phyloP scores from a whole-genome alignment of 1,140 invertebrate species.

The Sycobia sp. region DNA sequence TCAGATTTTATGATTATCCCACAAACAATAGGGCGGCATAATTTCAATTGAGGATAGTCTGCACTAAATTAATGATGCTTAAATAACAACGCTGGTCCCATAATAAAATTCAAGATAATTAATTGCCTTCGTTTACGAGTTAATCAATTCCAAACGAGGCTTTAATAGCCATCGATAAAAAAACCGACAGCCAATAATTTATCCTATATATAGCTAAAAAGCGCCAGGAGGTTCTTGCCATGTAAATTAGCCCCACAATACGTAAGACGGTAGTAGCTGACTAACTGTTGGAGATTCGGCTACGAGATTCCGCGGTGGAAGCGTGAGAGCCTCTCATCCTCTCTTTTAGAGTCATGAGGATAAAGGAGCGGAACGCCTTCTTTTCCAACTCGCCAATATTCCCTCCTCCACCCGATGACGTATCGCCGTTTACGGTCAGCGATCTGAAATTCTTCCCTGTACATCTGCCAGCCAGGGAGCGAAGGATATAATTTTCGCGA shows the following conservation, averaged over 20 bases:
- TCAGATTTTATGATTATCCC: no score
- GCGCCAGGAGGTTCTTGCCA: no score
- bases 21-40: no score
- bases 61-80: no score
- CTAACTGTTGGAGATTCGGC: slow-evolving; percentile 38
- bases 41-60: no score
- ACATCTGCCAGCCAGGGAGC: no score
- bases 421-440: slow-evolving; percentile 6
- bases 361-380: no score
- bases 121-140: not conserved
- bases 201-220: not conserved
- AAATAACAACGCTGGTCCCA: no score
- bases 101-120: not conserved
- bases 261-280: slow-evolving; percentile 52
- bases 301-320: slow-evolving; percentile 42
- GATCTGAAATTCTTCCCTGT: slow-evolving; percentile 20
- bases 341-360: no score
- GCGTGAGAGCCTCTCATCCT: slow-evolving; percentile 6
- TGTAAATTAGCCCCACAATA: slow-evolving; percentile 26
- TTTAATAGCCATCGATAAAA: not conserved
- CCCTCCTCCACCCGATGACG: not conserved
- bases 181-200: not conserved
- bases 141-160: not conserved
- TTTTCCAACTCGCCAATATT: slow-evolving; percentile 8
- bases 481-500: not conserved